Base-by-base conservation (phyloP, 2,797 vertebrate species). In the Phoeniculus purpureus region DNA sequence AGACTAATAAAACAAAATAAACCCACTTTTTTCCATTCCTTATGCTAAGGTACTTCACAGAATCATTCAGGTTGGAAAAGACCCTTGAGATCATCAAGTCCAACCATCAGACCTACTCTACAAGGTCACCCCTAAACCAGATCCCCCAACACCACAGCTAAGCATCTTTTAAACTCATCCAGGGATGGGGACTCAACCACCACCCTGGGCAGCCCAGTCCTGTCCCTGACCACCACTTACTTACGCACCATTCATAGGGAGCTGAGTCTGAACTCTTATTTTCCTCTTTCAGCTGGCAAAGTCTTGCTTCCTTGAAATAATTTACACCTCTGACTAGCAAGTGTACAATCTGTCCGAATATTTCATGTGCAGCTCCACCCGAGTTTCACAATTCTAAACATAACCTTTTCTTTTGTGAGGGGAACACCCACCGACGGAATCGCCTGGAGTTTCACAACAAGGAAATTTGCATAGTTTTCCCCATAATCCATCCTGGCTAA, bases 401-500 rank as follows among this genome's bases (percentile, higher is more conserved):
- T 32, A 79, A 84, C 37, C 80, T 75, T 59, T 90, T 94, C 67
- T 92, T 92, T 88, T 87, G 76, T 76, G 80, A 87, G 54, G 47
- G 93, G 56, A 89, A 50, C 50, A 91, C 71, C 92, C 73, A 86
- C 85, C 79, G 58, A 29, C 37, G 26, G 68, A 75, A 77, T 50
- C 91, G 50, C 61, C 85, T 77, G 61, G n/a, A 77, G 58, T 95
- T 97, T 95, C 75, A 66, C 77, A 96, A 95, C 34, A 81, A 75
- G 50, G 25, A 47, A 11, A 86, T 85, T 86, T 90, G 85, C 85
- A 79, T 84, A 23, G 51, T 84, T 82, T 80, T 56, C 43, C 25
- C 10, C 40, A n/a, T 78, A 84, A 84, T 90, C 65, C 32, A 61
- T 87, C 29, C 87, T 61, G 27, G 34, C 84, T 31, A 87, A 62